Conservation (phyloP, 1,140 invertebrate species). For the Oscheius sp. region DNA sequence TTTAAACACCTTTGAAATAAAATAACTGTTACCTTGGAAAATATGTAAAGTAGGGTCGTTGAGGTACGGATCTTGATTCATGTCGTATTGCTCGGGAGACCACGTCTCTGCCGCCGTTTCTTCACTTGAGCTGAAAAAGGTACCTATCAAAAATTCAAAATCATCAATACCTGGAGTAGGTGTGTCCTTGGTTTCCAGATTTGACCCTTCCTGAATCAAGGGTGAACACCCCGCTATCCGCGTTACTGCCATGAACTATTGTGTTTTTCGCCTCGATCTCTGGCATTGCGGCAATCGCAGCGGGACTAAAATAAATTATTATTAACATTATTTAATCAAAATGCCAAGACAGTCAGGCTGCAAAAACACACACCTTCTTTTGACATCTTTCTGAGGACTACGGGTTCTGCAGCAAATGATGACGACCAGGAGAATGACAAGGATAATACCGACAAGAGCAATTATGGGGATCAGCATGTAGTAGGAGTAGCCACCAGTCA, state of each 20-base stretch:
- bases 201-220: conserved; percentile 1
- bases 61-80: neutral
- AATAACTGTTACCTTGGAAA: neutral
- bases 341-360: no score
- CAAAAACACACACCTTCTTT: neutral
- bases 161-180: neutral
- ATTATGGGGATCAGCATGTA: conserved; percentile 20
- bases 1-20: neutral
- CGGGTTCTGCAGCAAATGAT: conserved; percentile 28
- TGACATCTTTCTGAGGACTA: neutral
- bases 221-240: conserved; percentile 17
- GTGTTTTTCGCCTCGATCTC: conserved; percentile 1
- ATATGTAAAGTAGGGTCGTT: neutral
- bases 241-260: neutral
- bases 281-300: neutral
- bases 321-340: no score
- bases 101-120: neutral
- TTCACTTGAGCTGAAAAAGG: neutral
- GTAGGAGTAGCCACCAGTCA: neutral
- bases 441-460: neutral
- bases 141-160: neutral
- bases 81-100: neutral
- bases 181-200: conserved; percentile 4
- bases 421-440: conserved; percentile 11
- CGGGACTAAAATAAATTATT: conserved; percentile 7